These are phyloP conservation scores for Operophtera brumata DNA, from an alignment of 2,888 invertebrate genomes.

Conservation along the genomic window DNA sequence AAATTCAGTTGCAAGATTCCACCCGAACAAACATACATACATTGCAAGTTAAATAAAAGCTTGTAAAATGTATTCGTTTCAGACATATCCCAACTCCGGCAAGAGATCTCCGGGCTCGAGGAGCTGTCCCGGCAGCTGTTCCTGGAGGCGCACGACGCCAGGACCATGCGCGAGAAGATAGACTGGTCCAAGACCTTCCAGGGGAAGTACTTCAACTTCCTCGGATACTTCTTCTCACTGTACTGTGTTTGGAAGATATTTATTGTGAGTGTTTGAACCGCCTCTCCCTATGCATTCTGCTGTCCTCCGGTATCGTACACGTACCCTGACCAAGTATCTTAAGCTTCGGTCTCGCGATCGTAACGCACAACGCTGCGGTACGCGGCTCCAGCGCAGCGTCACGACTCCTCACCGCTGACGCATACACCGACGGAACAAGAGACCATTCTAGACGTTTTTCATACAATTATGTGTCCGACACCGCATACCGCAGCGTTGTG, in stretches of 20 bases:
- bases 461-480: too few species aligned
- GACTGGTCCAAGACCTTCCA: constrained; percentile 98
- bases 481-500: too few species aligned
- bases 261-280: constrained; percentile 85
- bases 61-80: constrained; percentile 11
- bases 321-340: too few species aligned
- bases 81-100: constrained; percentile 90
- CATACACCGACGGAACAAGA: too few species aligned
- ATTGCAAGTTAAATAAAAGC: neutral
- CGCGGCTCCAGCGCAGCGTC: too few species aligned
- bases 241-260: constrained; percentile 99
- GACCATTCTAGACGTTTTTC: too few species aligned
- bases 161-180: constrained; percentile 94
- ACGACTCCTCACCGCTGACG: too few species aligned
- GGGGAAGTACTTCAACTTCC: constrained; percentile 98
- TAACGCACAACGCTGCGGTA: too few species aligned
- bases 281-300: neutral
- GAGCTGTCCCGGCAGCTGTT: constrained; percentile 96
- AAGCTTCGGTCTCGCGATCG: too few species aligned
- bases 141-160: constrained; percentile 96
- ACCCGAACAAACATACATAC: too few species aligned
- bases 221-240: constrained; percentile 98
- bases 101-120: constrained; percentile 93
- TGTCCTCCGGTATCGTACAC: too few species aligned
- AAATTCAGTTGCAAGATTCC: too few species aligned